Conservation (phyloP, 2,113 vertebrate genomes). For the Nymphicus hollandicus region DNA sequence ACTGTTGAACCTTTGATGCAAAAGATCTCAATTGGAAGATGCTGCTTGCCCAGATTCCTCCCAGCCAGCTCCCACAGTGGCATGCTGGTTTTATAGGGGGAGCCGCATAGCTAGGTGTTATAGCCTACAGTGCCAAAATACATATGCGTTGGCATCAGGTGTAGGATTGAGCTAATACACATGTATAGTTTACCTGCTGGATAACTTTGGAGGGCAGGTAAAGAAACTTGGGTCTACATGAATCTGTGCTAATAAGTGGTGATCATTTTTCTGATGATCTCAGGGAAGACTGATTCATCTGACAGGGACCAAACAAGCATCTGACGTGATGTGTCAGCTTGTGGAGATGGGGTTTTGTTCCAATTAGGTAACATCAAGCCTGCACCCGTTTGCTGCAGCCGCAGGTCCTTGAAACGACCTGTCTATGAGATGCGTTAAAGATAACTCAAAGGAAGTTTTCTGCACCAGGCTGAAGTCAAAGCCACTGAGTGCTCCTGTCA, state of each 20-base stretch:
- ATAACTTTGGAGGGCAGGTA: not conserved
- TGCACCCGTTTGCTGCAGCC: not conserved
- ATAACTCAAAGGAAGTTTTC: not conserved
- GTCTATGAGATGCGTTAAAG: not conserved
- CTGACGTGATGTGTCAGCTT: not conserved
- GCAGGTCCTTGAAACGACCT: not conserved
- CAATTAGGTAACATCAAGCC: not conserved
- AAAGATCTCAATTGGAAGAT: not conserved
- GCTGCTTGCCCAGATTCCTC: not conserved
- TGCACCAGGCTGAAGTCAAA: not conserved
- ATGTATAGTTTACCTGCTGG: not conserved
- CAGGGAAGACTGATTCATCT: not conserved
- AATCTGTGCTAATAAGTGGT: not conserved
- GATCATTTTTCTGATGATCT: not conserved
- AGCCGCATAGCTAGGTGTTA: not conserved
- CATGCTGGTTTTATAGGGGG: not conserved
- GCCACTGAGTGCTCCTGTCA: not conserved
- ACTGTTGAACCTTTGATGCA: not conserved
- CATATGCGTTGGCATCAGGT: not conserved
- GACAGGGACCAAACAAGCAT: not conserved
- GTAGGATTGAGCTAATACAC: not conserved
- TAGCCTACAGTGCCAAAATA: not conserved
- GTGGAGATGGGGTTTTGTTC: not conserved
- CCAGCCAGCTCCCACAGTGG: not conserved
- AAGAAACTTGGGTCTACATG: not conserved